Conservation (phyloP, 2,113 vertebrate species). For the Amphiprion percula region DNA sequence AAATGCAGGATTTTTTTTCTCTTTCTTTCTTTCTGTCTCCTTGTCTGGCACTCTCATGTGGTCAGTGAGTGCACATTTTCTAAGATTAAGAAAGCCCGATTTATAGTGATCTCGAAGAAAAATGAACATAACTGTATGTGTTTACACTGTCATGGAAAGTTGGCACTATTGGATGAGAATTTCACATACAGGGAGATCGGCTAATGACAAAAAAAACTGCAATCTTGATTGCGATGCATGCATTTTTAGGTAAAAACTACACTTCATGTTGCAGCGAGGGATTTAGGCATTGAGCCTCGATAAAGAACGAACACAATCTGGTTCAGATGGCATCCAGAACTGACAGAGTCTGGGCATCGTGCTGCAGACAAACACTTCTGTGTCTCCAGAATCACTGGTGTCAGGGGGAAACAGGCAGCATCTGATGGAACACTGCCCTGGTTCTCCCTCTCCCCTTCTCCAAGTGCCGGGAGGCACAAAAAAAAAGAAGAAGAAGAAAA, state of each 20-base stretch:
- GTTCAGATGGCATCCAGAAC: conserved; percentile 73
- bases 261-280: conserved; percentile 48
- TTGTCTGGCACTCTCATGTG: background rate
- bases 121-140: background rate
- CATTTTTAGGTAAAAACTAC: conserved; percentile 53
- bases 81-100: background rate
- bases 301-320: conserved; percentile 69
- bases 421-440: conserved; percentile 87
- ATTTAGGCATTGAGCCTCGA: conserved; percentile 49
- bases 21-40: background rate
- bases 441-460: conserved; percentile 79
- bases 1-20: conserved; percentile 33
- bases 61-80: background rate
- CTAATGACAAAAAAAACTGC: background rate
- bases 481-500: background rate
- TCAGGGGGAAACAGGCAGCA: conserved; percentile 86
- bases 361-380: conserved; percentile 84
- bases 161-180: background rate
- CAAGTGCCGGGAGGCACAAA: conserved; percentile 82
- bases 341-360: conserved; percentile 72
- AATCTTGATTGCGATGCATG: background rate
- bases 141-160: background rate
- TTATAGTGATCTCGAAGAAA: background rate
- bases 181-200: no score
- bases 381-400: conserved; percentile 79